These are phyloP conservation scores for Sceloporus undulatus DNA, from an alignment of 2,113 vertebrate species.

Conservation along the genomic window DNA sequence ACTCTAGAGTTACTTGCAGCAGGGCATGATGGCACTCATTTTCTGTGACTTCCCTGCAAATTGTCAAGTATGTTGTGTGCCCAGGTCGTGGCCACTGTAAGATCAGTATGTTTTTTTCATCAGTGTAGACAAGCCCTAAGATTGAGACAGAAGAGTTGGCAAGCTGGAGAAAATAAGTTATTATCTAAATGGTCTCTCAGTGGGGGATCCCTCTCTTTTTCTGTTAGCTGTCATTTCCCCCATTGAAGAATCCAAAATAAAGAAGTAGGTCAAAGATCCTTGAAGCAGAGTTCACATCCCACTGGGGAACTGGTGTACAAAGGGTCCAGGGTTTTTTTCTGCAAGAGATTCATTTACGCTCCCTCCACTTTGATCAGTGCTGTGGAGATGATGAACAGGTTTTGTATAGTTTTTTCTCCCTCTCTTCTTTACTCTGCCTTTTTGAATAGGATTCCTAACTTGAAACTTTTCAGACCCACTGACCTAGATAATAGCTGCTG, in stretches of 20 bases:
- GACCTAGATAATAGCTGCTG: rapidly evolving
- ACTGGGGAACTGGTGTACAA: not conserved
- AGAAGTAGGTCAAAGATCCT: not conserved
- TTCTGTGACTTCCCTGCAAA: too few relatives aligned
- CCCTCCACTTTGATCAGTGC: not conserved
- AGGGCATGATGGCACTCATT: too few relatives aligned
- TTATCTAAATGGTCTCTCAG: not conserved
- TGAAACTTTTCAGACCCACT: not conserved
- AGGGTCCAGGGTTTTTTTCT: not conserved
- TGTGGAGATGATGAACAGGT: not conserved
- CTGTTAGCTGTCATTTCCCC: not conserved
- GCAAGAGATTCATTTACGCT: not conserved
- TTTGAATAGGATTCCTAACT: not conserved
- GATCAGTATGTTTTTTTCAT: too few relatives aligned
- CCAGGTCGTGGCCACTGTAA: too few relatives aligned
- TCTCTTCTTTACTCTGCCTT: rapidly evolving
- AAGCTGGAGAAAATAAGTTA: not conserved
- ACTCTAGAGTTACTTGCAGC: too few relatives aligned
- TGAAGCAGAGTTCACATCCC: rapidly evolving
- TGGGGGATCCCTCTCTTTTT: rapidly evolving
- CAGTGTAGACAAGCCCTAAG: not conserved
- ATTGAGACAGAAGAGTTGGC: too few relatives aligned
- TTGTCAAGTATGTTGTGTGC: too few relatives aligned
- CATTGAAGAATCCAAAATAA: rapidly evolving
- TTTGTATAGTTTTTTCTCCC: rapidly evolving